These are phyloP conservation scores for Nixonia krombeini DNA, from an alignment of 1,140 invertebrate genomes.

Conservation along the genomic window DNA sequence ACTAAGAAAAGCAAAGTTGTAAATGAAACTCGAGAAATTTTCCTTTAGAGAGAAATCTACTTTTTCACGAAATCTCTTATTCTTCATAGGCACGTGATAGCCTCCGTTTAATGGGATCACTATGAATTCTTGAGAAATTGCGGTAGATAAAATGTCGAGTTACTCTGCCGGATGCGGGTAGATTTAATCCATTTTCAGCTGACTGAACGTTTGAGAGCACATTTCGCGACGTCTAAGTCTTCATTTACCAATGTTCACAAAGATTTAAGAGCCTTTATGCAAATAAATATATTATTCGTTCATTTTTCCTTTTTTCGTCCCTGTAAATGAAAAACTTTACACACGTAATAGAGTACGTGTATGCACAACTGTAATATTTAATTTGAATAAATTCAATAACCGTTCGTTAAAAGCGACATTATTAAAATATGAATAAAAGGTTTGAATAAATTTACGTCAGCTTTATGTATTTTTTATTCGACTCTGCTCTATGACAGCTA, in stretches of 20 bases:
- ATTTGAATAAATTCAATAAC: no score
- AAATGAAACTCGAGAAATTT: no score
- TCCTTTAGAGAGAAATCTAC: background rate
- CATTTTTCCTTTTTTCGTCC: conserved; percentile 15
- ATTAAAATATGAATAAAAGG: no score
- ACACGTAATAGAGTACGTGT: no score
- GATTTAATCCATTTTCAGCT: conserved; percentile 33
- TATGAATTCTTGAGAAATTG: conserved; percentile 41
- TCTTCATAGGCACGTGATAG: conserved; percentile 5
- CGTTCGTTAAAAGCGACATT: no score
- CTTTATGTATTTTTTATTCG: no score
- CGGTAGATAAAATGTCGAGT: conserved; percentile 23
- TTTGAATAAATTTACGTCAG: no score
- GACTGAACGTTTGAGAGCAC: conserved; percentile 12
- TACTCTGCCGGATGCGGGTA: conserved; percentile 17
- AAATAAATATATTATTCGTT: conserved; percentile 32
- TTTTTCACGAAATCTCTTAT: conserved; percentile 13
- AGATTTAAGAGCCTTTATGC: conserved; percentile 24
- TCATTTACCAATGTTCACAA: conserved; percentile 13
- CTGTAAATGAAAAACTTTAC: no score
- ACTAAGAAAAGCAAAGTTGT: no score
- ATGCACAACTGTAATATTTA: no score
- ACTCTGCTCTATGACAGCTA: no score
- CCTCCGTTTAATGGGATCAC: conserved; percentile 36
- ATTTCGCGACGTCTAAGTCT: background rate